phyloP scores from a whole-genome alignment of 1,140 invertebrate genomes.

The Aphidius gifuensis region DNA sequence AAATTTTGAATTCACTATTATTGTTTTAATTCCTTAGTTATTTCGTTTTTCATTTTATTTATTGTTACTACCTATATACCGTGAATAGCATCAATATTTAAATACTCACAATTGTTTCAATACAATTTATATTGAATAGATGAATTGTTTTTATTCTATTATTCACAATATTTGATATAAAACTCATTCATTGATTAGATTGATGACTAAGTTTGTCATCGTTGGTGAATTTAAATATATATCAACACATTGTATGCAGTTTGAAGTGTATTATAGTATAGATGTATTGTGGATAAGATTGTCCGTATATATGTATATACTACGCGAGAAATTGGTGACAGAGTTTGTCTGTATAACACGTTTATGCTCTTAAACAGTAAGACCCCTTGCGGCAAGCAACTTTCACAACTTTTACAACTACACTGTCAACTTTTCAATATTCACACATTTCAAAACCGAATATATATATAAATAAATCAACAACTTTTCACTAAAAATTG shows the following conservation, averaged over 20 bases:
- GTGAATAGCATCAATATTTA: too few relatives aligned
- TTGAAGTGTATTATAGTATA: background rate
- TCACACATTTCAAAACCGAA: slow-evolving; percentile 43
- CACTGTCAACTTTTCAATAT: slow-evolving; percentile 57
- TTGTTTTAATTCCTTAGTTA: too few relatives aligned
- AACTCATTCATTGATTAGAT: background rate
- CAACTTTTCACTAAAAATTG: background rate
- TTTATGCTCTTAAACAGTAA: slow-evolving; percentile 54
- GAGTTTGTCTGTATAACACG: slow-evolving; percentile 53
- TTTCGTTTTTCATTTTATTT: too few relatives aligned
- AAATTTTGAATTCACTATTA: too few relatives aligned
- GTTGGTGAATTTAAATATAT: slow-evolving; percentile 4
- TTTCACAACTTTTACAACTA: slow-evolving; percentile 52
- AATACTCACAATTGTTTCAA: too few relatives aligned
- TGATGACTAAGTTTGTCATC: background rate
- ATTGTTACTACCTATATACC: too few relatives aligned
- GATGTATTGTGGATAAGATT: slow-evolving; percentile 1
- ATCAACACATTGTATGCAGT: background rate
- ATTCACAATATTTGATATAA: background rate
- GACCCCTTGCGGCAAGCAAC: slow-evolving; percentile 50
- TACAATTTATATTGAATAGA: too few relatives aligned
- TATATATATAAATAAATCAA: background rate
- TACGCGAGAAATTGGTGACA: slow-evolving; percentile 16
- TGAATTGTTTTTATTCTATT: background rate
- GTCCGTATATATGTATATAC: too few relatives aligned